Percentiles rank a stretch among this genome's conserved stretches.
These are phyloP conservation scores for Calidris pugnax DNA, from an alignment of 2,113 vertebrate genomes.

Conservation along the genomic window DNA sequence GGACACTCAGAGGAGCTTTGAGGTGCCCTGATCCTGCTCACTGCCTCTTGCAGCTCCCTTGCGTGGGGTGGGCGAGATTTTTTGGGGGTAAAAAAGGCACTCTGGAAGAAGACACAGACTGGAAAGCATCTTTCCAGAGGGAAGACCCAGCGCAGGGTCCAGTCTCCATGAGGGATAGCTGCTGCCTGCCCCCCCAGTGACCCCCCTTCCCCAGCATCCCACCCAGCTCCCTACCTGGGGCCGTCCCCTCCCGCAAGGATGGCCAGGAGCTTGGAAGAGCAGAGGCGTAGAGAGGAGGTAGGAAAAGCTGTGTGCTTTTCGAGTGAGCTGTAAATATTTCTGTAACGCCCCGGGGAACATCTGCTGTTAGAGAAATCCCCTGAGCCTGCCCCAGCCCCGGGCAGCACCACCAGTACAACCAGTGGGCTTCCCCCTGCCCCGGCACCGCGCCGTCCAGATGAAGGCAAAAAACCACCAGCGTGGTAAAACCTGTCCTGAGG, in stretches of 20 bases:
- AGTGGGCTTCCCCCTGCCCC: background rate
- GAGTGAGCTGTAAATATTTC: background rate
- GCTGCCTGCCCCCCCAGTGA: background rate
- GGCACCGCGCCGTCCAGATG: background rate
- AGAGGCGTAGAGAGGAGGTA: background rate
- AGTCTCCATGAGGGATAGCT: accelerated
- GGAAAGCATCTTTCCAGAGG: background rate
- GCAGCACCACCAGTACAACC: background rate
- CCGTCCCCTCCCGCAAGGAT: background rate
- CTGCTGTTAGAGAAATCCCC: background rate
- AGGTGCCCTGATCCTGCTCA: too few relatives aligned
- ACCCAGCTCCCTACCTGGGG: background rate
- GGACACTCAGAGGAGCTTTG: too few relatives aligned
- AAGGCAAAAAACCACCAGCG: background rate
- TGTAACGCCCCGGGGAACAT: background rate
- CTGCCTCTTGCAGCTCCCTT: background rate
- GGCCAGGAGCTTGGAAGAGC: background rate
- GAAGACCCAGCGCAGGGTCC: background rate
- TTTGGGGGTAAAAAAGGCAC: background rate
- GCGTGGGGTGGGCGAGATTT: background rate
- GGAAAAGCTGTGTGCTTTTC: background rate
- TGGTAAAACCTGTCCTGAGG: conserved; percentile 35
- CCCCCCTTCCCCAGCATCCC: background rate
- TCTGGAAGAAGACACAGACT: background rate
- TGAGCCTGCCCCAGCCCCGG: background rate